phyloP scores from a whole-genome alignment of 2,113 vertebrate genomes.

The Suricata suricatta region DNA sequence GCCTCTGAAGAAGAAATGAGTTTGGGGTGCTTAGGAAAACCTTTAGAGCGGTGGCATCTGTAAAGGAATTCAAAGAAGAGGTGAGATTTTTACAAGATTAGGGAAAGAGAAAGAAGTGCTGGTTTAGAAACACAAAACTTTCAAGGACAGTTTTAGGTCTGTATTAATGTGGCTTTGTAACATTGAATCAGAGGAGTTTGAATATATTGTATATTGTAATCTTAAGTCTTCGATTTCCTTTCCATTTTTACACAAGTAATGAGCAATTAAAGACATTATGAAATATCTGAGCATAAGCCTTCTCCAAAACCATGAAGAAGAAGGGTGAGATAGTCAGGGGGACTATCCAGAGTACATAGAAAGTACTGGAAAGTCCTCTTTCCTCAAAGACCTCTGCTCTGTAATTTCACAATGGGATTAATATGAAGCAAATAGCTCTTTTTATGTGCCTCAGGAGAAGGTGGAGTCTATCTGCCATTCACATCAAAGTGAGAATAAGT shows the following conservation, averaged over 20 bases:
- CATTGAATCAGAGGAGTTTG: neutral
- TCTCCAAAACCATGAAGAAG: neutral
- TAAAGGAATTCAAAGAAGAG: neutral
- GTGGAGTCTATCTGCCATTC: neutral
- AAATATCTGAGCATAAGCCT: neutral
- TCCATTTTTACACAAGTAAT: neutral
- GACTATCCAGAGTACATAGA: neutral
- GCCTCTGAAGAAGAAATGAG: neutral
- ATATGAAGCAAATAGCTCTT: neutral
- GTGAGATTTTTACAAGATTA: neutral
- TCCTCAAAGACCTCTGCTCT: neutral
- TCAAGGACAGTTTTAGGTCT: neutral
- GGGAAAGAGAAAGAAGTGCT: neutral
- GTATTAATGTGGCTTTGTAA: neutral
- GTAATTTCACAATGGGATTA: conserved; percentile 5
- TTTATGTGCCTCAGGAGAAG: neutral
- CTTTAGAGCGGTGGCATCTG: neutral
- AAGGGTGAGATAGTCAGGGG: neutral
- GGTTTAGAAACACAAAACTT: conserved; percentile 12
- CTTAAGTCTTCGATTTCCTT: conserved; percentile 5
- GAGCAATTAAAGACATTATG: neutral
- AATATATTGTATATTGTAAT: conserved; percentile 16
- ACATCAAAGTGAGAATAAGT: neutral
- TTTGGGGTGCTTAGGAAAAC: neutral
- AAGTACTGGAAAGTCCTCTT: neutral